Base-by-base conservation (phyloP, 2,888 invertebrate genomes). In the Stenotaenia linearis region DNA sequence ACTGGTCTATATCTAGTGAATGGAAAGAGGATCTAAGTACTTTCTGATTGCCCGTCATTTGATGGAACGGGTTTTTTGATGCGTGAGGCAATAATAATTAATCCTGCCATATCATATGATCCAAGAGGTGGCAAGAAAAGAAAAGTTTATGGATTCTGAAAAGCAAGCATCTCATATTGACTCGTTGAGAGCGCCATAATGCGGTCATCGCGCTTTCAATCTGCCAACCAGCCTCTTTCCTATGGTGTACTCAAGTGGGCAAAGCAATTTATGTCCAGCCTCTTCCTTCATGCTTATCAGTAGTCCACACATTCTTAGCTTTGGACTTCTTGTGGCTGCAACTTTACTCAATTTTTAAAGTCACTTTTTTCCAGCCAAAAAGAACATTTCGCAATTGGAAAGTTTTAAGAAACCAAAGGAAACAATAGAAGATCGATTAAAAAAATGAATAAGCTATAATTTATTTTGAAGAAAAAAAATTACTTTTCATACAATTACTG, bases 221-320 rank as follows among this genome's bases (percentile, higher is more conserved):
- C 69, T 69, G 69, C 69, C 28, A 69, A 28, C 69, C 69, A 69
- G 25, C 28, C 69, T 69, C 28, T 69, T 69, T 69, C 69, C 69
- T 69, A 69, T 69, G 69, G 69, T 69, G 69, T 69, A 28, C 69
- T 69, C 69, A 69, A 69, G 69, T 69, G 69, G 25, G 69, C 69
- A 69, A 69, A 69, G 69, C 69, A 69, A 69, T 69, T 69, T 69
- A 69, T 69, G 69, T 69, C 69, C 69, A 69, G 7, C 28, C 69
- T 25, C 69, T 69, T 69, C 69, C 69, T 69, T 69, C 25, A 69
- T 69, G 69, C 69, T 69, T 69, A 69, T 69, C 69, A 69, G 69
- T 69, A 69, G 69, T 69, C 69, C 69, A 69, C 69, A 69, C 69
- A 69, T 69, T 69, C 69, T 69, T 69, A 69, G 69, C 69, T 69